Base-by-base conservation (phyloP, 2,797 vertebrate species). In the Cossypha niveicapilla region DNA sequence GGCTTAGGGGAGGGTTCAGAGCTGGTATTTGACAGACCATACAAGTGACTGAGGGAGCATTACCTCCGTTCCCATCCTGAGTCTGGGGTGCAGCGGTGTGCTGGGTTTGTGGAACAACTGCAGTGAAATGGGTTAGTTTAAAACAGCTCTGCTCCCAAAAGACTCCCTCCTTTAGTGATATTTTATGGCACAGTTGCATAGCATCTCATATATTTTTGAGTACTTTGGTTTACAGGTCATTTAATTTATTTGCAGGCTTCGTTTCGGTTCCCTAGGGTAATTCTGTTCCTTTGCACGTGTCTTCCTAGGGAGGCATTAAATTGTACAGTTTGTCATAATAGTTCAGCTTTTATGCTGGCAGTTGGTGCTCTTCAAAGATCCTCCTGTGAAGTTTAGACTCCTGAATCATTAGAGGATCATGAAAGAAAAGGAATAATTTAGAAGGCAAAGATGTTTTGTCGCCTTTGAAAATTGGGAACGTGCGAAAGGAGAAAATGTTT, bases 361-460 rank as follows among this genome's bases (percentile, higher is more conserved):
- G 84, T 79, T 70, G 4, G 56, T 78, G 90, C 86, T 95, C 92
- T 93, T 96, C 95, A 96, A 92, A 94, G 90, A 85, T 87, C 45
- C 37, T 91, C 22, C 3, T 78, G 74, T 94, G 92, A 94, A 91
- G 94, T 80, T 90, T 73, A 86, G 72, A 87, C 92, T 96, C 86
- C 89, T 77, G 90, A 93, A 90, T 94, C 87, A 91, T 94, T 90
- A 91, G 85, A 95, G 72, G 50, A 89, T 84, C 88, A 76, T 86
- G 88, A 95, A 95, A 95, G 84, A 86, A 95, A 94, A 92, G 57
- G 81, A 94, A 92, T 94, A 85, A 96, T 96, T 96, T 95, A 96
- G 91, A 75, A 95, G 83, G 83, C 23, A 10, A 90, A 79, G 91
- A 74, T 95, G 93, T 92, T 92, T 94, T 94, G 92, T 94, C 39